phyloP scores from a whole-genome alignment of 2,113 vertebrate species.

The Erinaceus europaeus region DNA sequence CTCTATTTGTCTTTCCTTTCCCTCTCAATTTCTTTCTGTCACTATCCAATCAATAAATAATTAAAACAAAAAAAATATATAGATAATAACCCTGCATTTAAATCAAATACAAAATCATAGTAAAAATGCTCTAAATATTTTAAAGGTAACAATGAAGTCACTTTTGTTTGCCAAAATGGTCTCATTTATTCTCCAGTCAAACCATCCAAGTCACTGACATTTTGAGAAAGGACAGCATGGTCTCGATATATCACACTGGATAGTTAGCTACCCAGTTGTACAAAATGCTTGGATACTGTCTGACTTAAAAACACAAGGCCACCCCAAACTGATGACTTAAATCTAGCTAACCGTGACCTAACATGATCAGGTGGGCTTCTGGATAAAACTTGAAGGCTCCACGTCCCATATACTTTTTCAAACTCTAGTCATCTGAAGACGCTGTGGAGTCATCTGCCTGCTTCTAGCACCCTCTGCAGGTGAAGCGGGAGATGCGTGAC shows the following conservation, averaged over 20 bases:
- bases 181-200: not conserved
- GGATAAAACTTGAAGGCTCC: not conserved
- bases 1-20: too few species aligned
- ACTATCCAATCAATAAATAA: too few species aligned
- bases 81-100: too few species aligned
- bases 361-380: slow-evolving; percentile 46
- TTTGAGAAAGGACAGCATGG: not conserved
- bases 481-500: slow-evolving; percentile 69
- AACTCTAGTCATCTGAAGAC: slow-evolving; percentile 32
- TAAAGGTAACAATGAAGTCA: slow-evolving; percentile 4
- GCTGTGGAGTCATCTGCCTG: slow-evolving; percentile 73
- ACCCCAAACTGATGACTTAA: not conserved
- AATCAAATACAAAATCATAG: slow-evolving; percentile 25
- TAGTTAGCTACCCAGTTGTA: not conserved
- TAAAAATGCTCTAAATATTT: slow-evolving; percentile 6
- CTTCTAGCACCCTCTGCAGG: slow-evolving; percentile 88
- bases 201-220: not conserved
- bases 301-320: not conserved
- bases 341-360: slow-evolving; percentile 5
- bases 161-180: not conserved
- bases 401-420: slow-evolving; percentile 31
- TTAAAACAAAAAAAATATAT: too few species aligned
- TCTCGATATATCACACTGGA: not conserved
- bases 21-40: too few species aligned
- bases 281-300: not conserved